phyloP scores from a whole-genome alignment of 2,113 vertebrate genomes.

The Calonectris borealis region DNA sequence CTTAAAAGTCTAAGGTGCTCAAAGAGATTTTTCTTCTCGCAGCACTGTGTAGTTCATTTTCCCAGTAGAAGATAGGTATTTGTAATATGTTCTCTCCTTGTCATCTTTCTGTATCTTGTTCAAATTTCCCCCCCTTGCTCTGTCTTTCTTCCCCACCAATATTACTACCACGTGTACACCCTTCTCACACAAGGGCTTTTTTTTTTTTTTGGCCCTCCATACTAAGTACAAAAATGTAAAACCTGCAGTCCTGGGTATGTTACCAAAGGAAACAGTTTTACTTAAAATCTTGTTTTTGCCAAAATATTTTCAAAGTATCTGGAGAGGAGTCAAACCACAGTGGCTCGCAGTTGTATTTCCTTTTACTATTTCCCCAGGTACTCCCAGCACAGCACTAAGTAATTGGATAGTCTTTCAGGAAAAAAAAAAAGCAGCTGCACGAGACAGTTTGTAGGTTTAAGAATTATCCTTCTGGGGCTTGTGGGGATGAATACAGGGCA shows the following conservation, averaged over 20 bases:
- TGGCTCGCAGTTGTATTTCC: constrained; percentile 81
- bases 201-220: constrained; percentile 32
- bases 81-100: neutral
- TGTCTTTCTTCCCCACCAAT: neutral
- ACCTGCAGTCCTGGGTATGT: constrained; percentile 76
- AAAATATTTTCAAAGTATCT: constrained; percentile 85
- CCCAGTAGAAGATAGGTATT: neutral
- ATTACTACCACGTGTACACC: constrained; percentile 29
- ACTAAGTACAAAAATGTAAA: constrained; percentile 75
- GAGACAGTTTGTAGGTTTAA: constrained; percentile 75
- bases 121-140: neutral
- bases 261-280: constrained; percentile 88
- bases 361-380: constrained; percentile 81
- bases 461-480: constrained; percentile 68
- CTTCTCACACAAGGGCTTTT: neutral
- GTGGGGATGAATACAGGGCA: constrained; percentile 40
- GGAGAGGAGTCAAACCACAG: constrained; percentile 83
- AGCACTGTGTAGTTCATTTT: neutral
- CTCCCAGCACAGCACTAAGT: constrained; percentile 75
- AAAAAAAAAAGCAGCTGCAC: constrained; percentile 16
- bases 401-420: constrained; percentile 77
- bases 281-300: constrained; percentile 82
- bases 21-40: neutral
- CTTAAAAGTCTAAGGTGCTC: neutral
- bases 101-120: neutral